These are phyloP conservation scores for Dusona sp. DNA, from an alignment of 2,888 invertebrate species.

Conservation along the genomic window DNA sequence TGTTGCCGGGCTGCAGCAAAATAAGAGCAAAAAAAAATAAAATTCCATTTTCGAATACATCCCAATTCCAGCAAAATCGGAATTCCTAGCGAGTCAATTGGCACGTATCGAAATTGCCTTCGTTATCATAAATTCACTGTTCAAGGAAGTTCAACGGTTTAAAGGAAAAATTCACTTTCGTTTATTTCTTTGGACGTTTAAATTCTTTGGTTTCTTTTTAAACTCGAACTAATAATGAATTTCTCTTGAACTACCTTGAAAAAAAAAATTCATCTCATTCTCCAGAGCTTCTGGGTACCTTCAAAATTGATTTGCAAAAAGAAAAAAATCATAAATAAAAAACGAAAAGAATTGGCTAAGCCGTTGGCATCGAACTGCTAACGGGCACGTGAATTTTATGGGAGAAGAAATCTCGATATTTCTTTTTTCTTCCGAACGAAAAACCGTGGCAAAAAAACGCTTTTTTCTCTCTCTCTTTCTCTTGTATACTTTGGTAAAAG, in stretches of 20 bases:
- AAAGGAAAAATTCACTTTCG: not conserved
- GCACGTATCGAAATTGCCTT: slow-evolving; percentile 10
- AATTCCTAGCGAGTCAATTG: slow-evolving; percentile 25
- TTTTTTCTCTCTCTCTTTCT: slow-evolving; percentile 11
- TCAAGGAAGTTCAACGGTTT: slow-evolving; percentile 22
- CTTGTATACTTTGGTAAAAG: slow-evolving; percentile 35
- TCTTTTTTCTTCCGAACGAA: slow-evolving; percentile 14
- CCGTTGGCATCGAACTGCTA: slow-evolving; percentile 1
- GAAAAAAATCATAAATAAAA: not conserved
- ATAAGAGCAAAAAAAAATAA: not conserved
- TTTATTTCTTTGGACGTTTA: not conserved
- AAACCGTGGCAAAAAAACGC: slow-evolving; percentile 18
- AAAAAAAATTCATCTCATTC: slow-evolving; percentile 16
- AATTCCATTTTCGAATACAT: not conserved
- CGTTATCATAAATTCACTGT: slow-evolving; percentile 18
- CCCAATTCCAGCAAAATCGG: not conserved
- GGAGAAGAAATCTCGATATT: not conserved
- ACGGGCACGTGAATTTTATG: slow-evolving; percentile 23
- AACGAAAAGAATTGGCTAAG: not conserved
- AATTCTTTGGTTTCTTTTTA: not conserved
- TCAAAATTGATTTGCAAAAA: not conserved
- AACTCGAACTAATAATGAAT: not conserved
- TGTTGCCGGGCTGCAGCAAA: slow-evolving; percentile 51
- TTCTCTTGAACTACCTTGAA: slow-evolving; percentile 17
- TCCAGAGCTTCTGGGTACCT: slow-evolving; percentile 69